Evolutionary conservation across 1,140 invertebrate genomes (phyloP).

Genomic region (Dryas iulia): DNA sequence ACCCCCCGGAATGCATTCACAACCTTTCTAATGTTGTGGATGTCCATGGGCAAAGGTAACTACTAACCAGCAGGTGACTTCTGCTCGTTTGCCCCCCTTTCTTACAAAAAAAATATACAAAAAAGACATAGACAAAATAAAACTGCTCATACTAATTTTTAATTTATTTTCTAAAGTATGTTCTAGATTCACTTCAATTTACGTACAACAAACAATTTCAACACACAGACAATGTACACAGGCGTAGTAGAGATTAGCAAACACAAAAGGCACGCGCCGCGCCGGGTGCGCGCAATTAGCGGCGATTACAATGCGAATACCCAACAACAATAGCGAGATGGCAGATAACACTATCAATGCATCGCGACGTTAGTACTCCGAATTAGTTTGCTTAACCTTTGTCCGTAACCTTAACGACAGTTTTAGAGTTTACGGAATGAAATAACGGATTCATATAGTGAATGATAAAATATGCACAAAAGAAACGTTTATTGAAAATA

Average conservation of each 20-base stretch:
- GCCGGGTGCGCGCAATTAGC: constrained; percentile 39
- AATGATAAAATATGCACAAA: neutral
- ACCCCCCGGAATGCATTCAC: no score
- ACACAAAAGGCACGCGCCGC: constrained; percentile 40
- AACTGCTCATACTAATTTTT: no score
- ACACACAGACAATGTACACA: constrained; percentile 2
- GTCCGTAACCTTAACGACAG: constrained; percentile 30
- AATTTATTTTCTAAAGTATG: no score
- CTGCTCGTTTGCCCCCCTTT: no score
- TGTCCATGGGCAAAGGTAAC: no score
- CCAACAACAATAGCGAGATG: constrained; percentile 36
- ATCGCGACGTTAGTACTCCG: constrained; percentile 26
- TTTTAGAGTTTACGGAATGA: neutral
- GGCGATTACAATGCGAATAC: constrained; percentile 34
- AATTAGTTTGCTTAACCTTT: constrained; percentile 34
- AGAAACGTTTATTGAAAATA: neutral
- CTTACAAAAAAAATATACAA: no score
- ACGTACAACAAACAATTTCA: neutral
- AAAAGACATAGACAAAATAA: no score
- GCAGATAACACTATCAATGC: constrained; percentile 28
- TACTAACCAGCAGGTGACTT: no score
- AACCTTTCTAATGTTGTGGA: no score
- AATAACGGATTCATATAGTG: neutral
- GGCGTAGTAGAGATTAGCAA: constrained; percentile 24
- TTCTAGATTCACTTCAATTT: neutral